Evolutionary conservation across 1,140 invertebrate species (phyloP).

Genomic region (Musca vetustissima): DNA sequence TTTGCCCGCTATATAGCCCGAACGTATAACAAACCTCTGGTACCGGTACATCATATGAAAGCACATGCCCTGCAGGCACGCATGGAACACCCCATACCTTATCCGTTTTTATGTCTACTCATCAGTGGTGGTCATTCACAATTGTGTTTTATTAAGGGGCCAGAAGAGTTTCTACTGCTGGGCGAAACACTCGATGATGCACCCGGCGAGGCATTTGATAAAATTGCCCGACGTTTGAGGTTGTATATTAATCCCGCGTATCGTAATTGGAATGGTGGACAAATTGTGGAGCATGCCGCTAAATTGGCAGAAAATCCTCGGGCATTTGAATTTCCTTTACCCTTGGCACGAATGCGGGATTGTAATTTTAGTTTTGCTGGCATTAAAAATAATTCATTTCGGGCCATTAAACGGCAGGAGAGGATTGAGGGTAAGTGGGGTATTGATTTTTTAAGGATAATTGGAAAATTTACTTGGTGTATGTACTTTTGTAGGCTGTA

Average conservation of each 20-base stretch:
- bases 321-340: conserved; percentile 68
- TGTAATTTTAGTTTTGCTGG: conserved; percentile 89
- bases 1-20: conserved; percentile 81
- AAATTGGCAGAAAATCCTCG: conserved; percentile 63
- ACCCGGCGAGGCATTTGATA: conserved; percentile 90
- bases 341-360: conserved; percentile 63
- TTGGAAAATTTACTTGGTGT: too few relatives aligned
- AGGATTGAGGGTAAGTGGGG: conserved; percentile 49
- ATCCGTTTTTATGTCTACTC: conserved; percentile 87
- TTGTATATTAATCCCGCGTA: conserved; percentile 78
- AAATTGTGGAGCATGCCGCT: conserved; percentile 82
- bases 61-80: conserved; percentile 89
- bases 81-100: conserved; percentile 70
- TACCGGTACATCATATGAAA: conserved; percentile 98
- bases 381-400: conserved; percentile 62
- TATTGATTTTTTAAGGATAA: not conserved
- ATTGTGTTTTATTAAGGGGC: conserved; percentile 72
- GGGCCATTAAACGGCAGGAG: conserved; percentile 65
- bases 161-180: conserved; percentile 77
- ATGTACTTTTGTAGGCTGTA: conserved; percentile 30
- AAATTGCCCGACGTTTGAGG: conserved; percentile 84
- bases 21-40: conserved; percentile 76
- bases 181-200: conserved; percentile 81
- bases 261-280: conserved; percentile 73
- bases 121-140: conserved; percentile 93